Percentiles rank a stretch among this genome's conserved stretches.
phyloP scores from a whole-genome alignment of 2,113 vertebrate genomes.

The Neomonachus schauinslandi region DNA sequence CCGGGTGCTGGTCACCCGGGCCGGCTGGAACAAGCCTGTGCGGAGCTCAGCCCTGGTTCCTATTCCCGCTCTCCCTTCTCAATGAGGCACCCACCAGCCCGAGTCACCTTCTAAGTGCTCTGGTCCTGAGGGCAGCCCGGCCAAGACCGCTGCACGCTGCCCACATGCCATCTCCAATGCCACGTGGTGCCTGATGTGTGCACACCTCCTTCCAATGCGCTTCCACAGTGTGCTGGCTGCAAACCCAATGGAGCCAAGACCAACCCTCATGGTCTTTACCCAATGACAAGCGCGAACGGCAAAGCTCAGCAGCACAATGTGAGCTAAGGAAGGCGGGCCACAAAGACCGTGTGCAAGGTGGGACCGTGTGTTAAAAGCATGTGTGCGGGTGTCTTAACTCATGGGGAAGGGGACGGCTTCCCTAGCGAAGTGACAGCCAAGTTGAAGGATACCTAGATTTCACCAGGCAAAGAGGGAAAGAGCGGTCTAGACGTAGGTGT shows the following conservation, averaged over 20 bases:
- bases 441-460: neutral
- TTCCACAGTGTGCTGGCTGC: too few species aligned
- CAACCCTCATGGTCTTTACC: fast-evolving
- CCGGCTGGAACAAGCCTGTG: fast-evolving
- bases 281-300: fast-evolving
- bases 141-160: fast-evolving
- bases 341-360: neutral
- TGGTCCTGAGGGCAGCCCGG: fast-evolving
- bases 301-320: fast-evolving
- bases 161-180: fast-evolving
- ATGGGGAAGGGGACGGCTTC: neutral
- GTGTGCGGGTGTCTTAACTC: fast-evolving
- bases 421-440: too few species aligned
- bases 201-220: neutral
- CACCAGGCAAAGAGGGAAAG: neutral
- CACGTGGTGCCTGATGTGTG: fast-evolving
- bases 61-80: too few species aligned
- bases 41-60: neutral
- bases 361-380: neutral
- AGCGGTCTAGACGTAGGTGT: neutral
- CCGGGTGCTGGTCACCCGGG: fast-evolving
- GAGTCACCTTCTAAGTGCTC: fast-evolving
- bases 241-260: fast-evolving
- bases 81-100: fast-evolving
- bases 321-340: fast-evolving